phyloP scores from a whole-genome alignment of 2,888 invertebrate genomes.

The Hirtodrosophila cameraria region DNA sequence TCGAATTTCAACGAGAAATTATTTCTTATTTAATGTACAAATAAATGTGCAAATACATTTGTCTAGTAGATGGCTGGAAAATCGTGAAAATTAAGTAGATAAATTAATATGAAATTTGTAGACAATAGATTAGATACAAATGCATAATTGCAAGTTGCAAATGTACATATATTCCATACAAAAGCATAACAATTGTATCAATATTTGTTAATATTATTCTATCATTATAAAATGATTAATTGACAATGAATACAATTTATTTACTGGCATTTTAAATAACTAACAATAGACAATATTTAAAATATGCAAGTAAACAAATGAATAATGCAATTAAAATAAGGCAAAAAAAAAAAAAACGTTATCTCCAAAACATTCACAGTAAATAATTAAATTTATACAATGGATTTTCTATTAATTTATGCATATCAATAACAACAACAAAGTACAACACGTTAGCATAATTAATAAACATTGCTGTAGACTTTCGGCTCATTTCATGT shows the following conservation, averaged over 20 bases:
- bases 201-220: slow-evolving; percentile 4
- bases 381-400: slow-evolving; percentile 55
- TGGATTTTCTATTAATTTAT: slow-evolving; percentile 58
- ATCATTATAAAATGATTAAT: not conserved
- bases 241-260: not conserved
- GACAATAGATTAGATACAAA: not conserved
- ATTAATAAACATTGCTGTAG: slow-evolving; percentile 47
- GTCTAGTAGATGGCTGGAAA: not conserved
- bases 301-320: slow-evolving; percentile 11
- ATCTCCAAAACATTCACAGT: slow-evolving; percentile 25
- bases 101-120: not conserved
- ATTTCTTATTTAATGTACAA: slow-evolving; percentile 34
- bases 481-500: slow-evolving; percentile 34
- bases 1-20: slow-evolving; percentile 15
- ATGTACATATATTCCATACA: not conserved
- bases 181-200: slow-evolving; percentile 3
- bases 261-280: slow-evolving; percentile 1
- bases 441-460: slow-evolving; percentile 26
- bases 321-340: not conserved
- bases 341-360: slow-evolving; percentile 8
- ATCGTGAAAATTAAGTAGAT: not conserved
- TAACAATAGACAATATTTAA: slow-evolving; percentile 2
- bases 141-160: not conserved
- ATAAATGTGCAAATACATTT: slow-evolving; percentile 5
- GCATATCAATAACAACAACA: slow-evolving; percentile 13